Percentiles rank a stretch among this genome's conserved stretches.
These are phyloP conservation scores for Sphaerophoria rueppellii DNA, from an alignment of 2,888 invertebrate species.

Conservation along the genomic window DNA sequence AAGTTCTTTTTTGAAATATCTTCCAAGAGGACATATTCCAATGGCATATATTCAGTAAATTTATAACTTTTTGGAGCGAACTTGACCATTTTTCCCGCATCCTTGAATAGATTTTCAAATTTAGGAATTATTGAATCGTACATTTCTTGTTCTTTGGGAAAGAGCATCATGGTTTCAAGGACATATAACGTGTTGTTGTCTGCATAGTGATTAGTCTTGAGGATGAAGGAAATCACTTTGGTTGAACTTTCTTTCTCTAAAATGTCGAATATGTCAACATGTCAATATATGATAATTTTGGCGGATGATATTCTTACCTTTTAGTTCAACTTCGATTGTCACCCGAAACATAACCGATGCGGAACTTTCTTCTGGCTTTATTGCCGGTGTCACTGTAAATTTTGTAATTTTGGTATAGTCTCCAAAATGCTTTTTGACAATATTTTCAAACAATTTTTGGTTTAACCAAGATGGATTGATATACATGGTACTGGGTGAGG, in stretches of 20 bases:
- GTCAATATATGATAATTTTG: no score
- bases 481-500: neutral
- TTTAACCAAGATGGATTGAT: constrained; percentile 76
- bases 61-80: constrained; percentile 79
- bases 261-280: no score
- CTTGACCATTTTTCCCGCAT: constrained; percentile 76
- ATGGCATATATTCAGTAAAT: constrained; percentile 76
- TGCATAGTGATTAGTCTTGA: constrained; percentile 76
- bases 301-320: constrained; percentile 74
- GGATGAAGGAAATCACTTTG: constrained; percentile 76
- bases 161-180: constrained; percentile 74
- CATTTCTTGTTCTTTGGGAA: constrained; percentile 79
- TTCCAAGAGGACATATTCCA: constrained; percentile 78
- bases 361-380: constrained; percentile 76
- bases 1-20: constrained; percentile 78
- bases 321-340: constrained; percentile 76
- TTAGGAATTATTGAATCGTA: constrained; percentile 78
- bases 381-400: constrained; percentile 69
- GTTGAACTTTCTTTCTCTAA: constrained; percentile 74
- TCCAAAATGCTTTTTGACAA: constrained; percentile 76
- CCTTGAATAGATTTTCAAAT: constrained; percentile 78
- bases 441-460: constrained; percentile 76
- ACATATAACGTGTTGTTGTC: constrained; percentile 76
- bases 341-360: constrained; percentile 78
- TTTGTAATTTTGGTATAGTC: constrained; percentile 75